A percentile compares a stretch with the other conserved stretches of the same genome.
phyloP scores from a whole-genome alignment of 2,797 vertebrate species.

The Muraenolepis orangiensis region DNA sequence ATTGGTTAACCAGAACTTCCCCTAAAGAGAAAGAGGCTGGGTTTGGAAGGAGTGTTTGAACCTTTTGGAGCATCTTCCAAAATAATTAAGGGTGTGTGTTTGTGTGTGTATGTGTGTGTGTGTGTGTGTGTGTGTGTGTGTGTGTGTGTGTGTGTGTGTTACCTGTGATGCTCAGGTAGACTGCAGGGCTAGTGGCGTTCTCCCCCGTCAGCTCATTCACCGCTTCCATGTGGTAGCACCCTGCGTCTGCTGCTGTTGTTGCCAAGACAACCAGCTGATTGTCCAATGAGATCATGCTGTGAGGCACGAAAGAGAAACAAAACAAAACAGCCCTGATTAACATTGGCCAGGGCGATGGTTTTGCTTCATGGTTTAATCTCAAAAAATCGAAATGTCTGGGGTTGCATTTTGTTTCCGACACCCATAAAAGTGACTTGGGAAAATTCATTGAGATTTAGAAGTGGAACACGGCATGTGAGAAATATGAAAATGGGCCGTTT shows the following conservation, averaged over 20 bases:
- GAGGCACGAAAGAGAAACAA: constrained; percentile 34
- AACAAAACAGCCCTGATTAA: neutral
- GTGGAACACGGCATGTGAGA: no score
- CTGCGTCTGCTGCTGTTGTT: constrained; percentile 81
- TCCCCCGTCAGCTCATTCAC: constrained; percentile 93
- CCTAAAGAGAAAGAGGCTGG: neutral
- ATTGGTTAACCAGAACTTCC: neutral
- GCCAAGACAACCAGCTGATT: constrained; percentile 94
- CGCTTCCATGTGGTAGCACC: constrained; percentile 88
- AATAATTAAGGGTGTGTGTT: no score
- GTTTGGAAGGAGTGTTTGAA: neutral
- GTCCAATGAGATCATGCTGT: constrained; percentile 89
- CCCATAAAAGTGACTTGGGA: no score
- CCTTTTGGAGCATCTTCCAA: no score
- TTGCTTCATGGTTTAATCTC: neutral
- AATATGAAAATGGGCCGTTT: no score
- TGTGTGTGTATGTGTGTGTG: no score
- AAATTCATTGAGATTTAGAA: no score
- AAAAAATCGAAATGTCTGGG: no score
- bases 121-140: no score
- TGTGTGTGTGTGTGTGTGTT: constrained; percentile 42
- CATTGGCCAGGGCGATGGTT: neutral
- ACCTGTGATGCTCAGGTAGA: constrained; percentile 84
- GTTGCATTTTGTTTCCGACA: no score
- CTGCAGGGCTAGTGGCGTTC: constrained; percentile 81